phyloP scores from a whole-genome alignment of 2,888 invertebrate species.

The Melanostoma mellinum region DNA sequence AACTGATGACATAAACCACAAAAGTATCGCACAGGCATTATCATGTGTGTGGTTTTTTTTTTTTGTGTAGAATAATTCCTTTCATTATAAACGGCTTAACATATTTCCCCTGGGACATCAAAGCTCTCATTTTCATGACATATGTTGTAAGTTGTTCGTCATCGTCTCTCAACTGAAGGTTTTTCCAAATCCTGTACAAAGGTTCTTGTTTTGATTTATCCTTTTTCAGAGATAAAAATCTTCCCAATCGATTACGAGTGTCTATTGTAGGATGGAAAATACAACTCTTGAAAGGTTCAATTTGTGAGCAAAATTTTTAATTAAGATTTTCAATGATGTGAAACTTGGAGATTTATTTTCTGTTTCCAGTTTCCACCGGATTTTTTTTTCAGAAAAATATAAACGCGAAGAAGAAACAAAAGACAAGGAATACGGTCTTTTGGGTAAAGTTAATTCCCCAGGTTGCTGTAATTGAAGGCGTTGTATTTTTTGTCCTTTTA shows the following conservation, averaged over 20 bases:
- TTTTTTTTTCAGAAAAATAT: slow-evolving; percentile 4
- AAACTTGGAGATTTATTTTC: not conserved
- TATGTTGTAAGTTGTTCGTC: slow-evolving; percentile 47
- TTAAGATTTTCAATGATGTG: slow-evolving; percentile 45
- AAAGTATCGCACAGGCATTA: slow-evolving; percentile 43
- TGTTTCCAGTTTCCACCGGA: not conserved
- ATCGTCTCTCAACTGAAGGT: slow-evolving; percentile 23
- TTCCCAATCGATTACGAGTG: slow-evolving; percentile 63
- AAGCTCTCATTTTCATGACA: slow-evolving; percentile 78
- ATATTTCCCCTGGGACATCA: slow-evolving; percentile 81
- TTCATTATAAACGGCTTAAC: slow-evolving; percentile 82
- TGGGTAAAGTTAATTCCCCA: slow-evolving; percentile 17
- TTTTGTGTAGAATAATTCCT: slow-evolving; percentile 54
- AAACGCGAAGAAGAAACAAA: not conserved
- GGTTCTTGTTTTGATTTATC: slow-evolving; percentile 42
- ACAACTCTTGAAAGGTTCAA: slow-evolving; percentile 17
- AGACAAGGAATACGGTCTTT: slow-evolving; percentile 1
- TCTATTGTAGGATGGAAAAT: slow-evolving; percentile 29
- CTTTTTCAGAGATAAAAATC: slow-evolving; percentile 62
- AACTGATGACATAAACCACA: slow-evolving; percentile 59
- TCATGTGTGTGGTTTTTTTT: slow-evolving; percentile 20
- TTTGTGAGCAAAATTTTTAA: slow-evolving; percentile 47
- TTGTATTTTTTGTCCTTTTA: slow-evolving; percentile 22
- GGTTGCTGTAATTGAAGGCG: slow-evolving; percentile 12
- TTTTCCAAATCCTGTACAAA: slow-evolving; percentile 62